These are phyloP conservation scores for Scyliorhinus canicula DNA, from an alignment of 2,797 vertebrate species.

Conservation along the genomic window DNA sequence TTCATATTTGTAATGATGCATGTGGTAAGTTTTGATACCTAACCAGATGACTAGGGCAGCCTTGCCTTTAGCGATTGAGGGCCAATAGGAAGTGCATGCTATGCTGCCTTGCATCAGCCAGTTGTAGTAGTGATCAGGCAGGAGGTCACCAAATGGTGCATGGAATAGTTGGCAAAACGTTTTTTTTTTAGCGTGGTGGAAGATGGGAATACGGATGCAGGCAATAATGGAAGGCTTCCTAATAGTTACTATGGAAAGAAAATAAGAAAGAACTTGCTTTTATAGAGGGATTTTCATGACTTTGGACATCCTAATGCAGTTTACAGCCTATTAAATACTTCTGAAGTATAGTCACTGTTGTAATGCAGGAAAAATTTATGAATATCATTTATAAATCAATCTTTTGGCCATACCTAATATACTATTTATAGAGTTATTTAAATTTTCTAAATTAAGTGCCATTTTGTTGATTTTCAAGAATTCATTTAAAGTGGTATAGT, in stretches of 20 bases:
- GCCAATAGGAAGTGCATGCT: neutral
- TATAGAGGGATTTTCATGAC: neutral
- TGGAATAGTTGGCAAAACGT: neutral
- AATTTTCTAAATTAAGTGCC: neutral
- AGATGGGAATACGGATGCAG: neutral
- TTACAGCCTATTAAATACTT: neutral
- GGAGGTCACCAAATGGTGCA: neutral
- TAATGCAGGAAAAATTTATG: neutral
- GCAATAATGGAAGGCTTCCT: neutral
- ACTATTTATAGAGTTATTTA: neutral
- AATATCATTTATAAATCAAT: neutral
- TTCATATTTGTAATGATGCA: neutral
- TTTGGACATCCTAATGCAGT: neutral
- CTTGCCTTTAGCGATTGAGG: neutral
- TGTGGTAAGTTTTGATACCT: neutral
- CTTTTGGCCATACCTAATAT: neutral
- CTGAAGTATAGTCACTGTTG: neutral
- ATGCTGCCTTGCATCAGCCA: no score
- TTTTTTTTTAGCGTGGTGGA: neutral
- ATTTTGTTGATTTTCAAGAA: neutral
- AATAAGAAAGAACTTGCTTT: neutral
- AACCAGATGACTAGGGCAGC: neutral
- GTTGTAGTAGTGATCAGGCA: neutral
- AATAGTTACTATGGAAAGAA: neutral
- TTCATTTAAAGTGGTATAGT: neutral